Conservation (phyloP, 2,888 invertebrate species). For the Fissipunctia ypsillon region DNA sequence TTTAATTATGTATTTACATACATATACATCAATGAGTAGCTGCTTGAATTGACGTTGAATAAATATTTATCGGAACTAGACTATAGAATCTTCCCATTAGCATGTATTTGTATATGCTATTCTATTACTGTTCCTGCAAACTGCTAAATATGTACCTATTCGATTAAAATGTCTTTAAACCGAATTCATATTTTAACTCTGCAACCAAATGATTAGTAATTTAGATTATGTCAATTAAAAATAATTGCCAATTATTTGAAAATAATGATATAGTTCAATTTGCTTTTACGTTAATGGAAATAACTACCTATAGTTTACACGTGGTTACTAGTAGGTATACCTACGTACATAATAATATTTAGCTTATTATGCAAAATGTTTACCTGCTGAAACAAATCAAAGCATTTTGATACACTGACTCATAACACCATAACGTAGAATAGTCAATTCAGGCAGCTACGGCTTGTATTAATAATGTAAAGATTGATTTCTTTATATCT, state of each 20-base stretch:
- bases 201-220: not conserved
- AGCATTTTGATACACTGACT: constrained; percentile 41
- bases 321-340: constrained; percentile 5
- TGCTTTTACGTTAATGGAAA: not conserved
- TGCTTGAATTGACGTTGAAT: constrained; percentile 39
- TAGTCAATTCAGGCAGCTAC: constrained; percentile 16
- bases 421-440: constrained; percentile 2
- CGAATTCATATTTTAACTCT: not conserved
- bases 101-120: constrained; percentile 29
- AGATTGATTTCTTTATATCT: not conserved
- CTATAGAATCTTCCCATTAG: constrained; percentile 25
- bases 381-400: constrained; percentile 45
- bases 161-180: constrained; percentile 4
- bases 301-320: constrained; percentile 14
- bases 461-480: not conserved
- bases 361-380: constrained; percentile 29
- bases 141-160: constrained; percentile 38
- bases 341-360: constrained; percentile 31
- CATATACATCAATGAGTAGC: constrained; percentile 12
- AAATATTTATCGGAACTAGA: constrained; percentile 35
- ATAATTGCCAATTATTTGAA: constrained; percentile 35
- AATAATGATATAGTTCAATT: constrained; percentile 4
- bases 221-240: constrained; percentile 15
- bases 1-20: constrained; percentile 5
- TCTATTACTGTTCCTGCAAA: constrained; percentile 1